A percentile compares a stretch with the other conserved stretches of the same genome.
phyloP scores from a whole-genome alignment of 2,113 vertebrate genomes.

The Mystacornis crossleyi region DNA sequence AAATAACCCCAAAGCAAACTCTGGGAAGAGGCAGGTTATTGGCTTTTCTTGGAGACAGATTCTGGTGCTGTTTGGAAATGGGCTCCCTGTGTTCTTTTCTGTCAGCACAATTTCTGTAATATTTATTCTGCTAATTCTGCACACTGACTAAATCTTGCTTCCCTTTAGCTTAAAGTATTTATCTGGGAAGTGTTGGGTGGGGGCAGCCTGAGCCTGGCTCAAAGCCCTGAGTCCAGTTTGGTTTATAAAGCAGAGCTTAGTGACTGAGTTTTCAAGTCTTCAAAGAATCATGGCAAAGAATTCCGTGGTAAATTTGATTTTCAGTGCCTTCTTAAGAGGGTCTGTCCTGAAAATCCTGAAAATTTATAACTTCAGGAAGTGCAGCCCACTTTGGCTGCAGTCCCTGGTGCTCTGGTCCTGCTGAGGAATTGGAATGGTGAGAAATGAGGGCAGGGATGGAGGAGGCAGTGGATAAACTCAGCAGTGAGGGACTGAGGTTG shows the following conservation, averaged over 20 bases:
- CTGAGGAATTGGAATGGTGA: neutral
- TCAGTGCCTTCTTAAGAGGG: accelerated
- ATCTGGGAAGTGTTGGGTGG: neutral
- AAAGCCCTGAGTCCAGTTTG: neutral
- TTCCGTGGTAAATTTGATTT: neutral
- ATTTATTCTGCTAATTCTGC: neutral
- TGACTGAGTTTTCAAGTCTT: accelerated
- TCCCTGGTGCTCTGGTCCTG: neutral
- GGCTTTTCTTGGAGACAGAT: slow-evolving; percentile 3
- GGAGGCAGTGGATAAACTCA: neutral
- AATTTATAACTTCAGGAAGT: accelerated
- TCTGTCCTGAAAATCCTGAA: neutral
- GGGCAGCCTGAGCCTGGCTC: neutral
- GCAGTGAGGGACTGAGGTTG: neutral
- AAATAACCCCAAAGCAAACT: slow-evolving; percentile 76
- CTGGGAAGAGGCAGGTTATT: slow-evolving; percentile 32
- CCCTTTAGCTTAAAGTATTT: neutral
- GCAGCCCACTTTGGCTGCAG: neutral
- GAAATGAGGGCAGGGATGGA: accelerated
- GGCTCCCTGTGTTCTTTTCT: neutral
- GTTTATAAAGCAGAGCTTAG: neutral
- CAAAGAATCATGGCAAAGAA: too few relatives aligned
- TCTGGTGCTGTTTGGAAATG: slow-evolving; percentile 26
- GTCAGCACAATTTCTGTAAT: neutral
- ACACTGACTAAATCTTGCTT: neutral